Evolutionary conservation across 2,888 invertebrate species (phyloP).

Genomic region (Papilio gigon): DNA sequence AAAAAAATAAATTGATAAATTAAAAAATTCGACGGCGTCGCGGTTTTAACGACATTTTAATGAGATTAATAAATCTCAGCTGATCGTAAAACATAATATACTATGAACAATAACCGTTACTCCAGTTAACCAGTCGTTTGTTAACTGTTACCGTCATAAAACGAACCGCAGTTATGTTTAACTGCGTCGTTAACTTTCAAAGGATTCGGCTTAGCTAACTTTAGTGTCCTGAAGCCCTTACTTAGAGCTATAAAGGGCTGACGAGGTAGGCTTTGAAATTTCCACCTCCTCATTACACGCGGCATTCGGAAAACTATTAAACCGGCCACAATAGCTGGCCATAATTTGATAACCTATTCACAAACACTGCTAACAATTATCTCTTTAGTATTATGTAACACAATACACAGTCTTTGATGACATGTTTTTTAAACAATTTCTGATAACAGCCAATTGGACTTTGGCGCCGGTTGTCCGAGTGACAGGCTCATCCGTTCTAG

Average conservation of each 20-base stretch:
- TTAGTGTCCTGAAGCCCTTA: conserved; percentile 38
- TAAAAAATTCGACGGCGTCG: no score
- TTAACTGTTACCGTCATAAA: conserved; percentile 40
- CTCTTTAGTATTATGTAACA: no score
- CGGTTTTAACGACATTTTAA: conserved; percentile 19
- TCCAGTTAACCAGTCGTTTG: conserved; percentile 41
- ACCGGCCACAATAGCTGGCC: not conserved
- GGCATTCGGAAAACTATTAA: conserved; percentile 4
- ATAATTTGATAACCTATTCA: not conserved
- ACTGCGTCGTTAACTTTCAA: conserved; percentile 41
- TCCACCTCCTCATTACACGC: conserved; percentile 25
- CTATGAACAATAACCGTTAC: conserved; percentile 40
- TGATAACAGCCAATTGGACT: no score
- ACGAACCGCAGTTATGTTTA: conserved; percentile 40
- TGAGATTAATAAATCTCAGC: conserved; percentile 30
- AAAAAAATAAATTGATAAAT: no score
- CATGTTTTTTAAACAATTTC: no score
- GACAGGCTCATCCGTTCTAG: no score
- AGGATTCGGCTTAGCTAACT: conserved; percentile 39
- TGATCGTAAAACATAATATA: conserved; percentile 31
- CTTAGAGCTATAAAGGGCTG: conserved; percentile 34
- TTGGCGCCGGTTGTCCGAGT: no score
- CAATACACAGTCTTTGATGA: no score
- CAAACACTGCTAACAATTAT: no score
- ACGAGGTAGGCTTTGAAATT: conserved; percentile 34